These are phyloP conservation scores for Clupea harengus DNA, from an alignment of 2,113 vertebrate species.

Conservation along the genomic window DNA sequence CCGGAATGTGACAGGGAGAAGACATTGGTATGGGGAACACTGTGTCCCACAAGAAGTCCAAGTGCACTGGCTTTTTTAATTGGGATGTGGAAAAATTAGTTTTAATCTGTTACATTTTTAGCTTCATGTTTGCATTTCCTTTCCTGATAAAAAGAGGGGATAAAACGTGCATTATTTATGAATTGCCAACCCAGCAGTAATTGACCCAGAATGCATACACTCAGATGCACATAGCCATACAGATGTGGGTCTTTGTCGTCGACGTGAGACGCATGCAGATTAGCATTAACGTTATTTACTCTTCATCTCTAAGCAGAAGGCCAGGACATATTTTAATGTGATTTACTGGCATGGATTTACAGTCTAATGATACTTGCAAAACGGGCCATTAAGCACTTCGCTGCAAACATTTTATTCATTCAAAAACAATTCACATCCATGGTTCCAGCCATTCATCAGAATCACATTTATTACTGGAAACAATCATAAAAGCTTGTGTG, in stretches of 20 bases:
- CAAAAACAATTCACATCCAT: slow-evolving; percentile 34
- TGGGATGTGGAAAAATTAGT: neutral
- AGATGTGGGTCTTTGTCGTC: neutral
- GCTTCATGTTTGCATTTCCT: slow-evolving; percentile 27
- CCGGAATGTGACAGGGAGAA: neutral
- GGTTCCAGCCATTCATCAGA: slow-evolving; percentile 12
- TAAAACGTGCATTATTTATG: slow-evolving; percentile 42
- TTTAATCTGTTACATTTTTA: slow-evolving; percentile 2
- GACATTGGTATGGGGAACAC: neutral
- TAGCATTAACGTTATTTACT: slow-evolving; percentile 21
- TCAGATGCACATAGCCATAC: slow-evolving; percentile 11
- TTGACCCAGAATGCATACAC: slow-evolving; percentile 20
- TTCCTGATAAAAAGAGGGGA: neutral
- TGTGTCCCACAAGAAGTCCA: neutral
- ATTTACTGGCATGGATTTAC: slow-evolving; percentile 27
- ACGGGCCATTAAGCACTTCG: slow-evolving; percentile 26
- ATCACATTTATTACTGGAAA: slow-evolving; percentile 33
- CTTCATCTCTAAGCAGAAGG: slow-evolving; percentile 7
- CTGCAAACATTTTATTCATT: slow-evolving; percentile 37
- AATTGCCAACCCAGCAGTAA: slow-evolving; percentile 32
- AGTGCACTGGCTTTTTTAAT: neutral
- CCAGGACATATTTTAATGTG: slow-evolving; percentile 30
- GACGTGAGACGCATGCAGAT: slow-evolving; percentile 10
- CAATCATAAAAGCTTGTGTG: slow-evolving; percentile 38
- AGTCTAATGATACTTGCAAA: slow-evolving; percentile 39